Evolutionary conservation across 2,113 vertebrate species (phyloP).

Genomic region (Notechis scutatus): DNA sequence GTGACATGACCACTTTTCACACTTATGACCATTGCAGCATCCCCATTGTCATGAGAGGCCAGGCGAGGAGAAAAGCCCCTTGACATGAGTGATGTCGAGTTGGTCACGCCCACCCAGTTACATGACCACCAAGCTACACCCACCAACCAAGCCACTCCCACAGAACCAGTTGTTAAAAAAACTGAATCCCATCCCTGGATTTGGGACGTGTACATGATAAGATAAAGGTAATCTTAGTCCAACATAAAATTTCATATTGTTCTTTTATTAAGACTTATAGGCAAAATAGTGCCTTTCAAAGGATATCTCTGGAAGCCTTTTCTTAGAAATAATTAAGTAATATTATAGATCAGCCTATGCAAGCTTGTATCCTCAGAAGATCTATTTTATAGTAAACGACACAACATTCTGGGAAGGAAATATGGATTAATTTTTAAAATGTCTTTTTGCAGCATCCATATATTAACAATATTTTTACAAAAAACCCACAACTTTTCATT

Average conservation of each 20-base stretch:
- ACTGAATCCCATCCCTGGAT: too few species aligned
- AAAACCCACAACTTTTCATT: neutral
- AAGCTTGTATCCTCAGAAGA: neutral
- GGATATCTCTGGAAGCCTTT: neutral
- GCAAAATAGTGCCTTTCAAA: neutral
- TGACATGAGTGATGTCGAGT: too few species aligned
- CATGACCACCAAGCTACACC: too few species aligned
- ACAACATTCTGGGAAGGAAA: neutral
- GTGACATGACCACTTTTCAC: too few species aligned
- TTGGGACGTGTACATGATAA: neutral
- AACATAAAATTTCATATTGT: slow-evolving; percentile 1
- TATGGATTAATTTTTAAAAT: neutral
- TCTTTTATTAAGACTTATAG: neutral
- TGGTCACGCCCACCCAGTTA: too few species aligned
- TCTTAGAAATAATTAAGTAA: neutral
- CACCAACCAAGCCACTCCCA: too few species aligned
- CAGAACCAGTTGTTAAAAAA: too few species aligned
- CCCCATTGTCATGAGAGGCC: too few species aligned
- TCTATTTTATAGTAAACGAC: neutral
- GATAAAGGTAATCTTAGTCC: neutral
- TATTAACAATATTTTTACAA: neutral
- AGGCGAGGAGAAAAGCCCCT: too few species aligned
- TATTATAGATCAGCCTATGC: neutral
- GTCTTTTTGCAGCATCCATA: neutral
- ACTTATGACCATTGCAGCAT: too few species aligned